These are phyloP conservation scores for Noctuana brunneofusca DNA, from an alignment of 2,888 invertebrate genomes.

Conservation along the genomic window DNA sequence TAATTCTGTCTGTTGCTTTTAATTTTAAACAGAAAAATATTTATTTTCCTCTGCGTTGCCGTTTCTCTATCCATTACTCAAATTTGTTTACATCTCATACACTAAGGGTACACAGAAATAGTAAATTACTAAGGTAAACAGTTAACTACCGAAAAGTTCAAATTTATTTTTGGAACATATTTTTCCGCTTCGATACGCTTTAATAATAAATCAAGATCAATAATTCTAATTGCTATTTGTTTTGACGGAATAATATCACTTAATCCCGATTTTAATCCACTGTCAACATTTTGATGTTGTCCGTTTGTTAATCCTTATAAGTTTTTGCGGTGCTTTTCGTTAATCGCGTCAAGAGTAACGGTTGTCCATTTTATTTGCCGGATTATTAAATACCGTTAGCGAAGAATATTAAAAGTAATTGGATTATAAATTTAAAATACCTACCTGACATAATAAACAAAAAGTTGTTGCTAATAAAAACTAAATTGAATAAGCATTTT, in stretches of 20 bases:
- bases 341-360: conserved; percentile 28
- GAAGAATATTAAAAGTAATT: conserved; percentile 5
- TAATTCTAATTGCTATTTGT: neutral
- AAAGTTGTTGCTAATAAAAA: too few species aligned
- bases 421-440: conserved; percentile 9
- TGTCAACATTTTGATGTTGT: conserved; percentile 28
- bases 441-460: neutral
- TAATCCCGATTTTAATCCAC: conserved; percentile 14
- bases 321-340: conserved; percentile 8
- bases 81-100: conserved; percentile 35
- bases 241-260: neutral
- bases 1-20: conserved; percentile 43
- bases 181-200: neutral
- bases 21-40: conserved; percentile 39
- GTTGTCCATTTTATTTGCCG: conserved; percentile 16
- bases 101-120: too few species aligned
- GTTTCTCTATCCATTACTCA: conserved; percentile 37
- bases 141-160: too few species aligned
- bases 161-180: neutral
- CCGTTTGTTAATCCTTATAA: conserved; percentile 6
- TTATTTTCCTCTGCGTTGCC: conserved; percentile 25
- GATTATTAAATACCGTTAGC: conserved; percentile 25
- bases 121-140: too few species aligned
- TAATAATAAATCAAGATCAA: neutral
- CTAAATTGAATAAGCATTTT: too few species aligned